phyloP scores from a whole-genome alignment of 2,113 vertebrate species.

The Anguilla rostrata region DNA sequence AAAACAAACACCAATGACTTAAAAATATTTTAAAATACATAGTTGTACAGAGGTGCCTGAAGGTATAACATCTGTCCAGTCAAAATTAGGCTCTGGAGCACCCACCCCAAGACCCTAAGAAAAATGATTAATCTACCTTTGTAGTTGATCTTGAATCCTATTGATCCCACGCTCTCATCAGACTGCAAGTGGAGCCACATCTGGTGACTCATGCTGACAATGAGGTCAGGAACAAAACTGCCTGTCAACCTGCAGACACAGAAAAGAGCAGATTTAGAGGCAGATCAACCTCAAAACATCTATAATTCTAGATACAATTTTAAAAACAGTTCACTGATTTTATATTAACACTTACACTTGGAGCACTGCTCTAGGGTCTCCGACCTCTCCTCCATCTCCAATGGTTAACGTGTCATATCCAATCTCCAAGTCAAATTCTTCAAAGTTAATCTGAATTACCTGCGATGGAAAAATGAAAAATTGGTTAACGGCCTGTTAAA shows the following conservation, averaged over 20 bases:
- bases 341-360: slow-evolving; percentile 86
- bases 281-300: neutral
- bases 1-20: neutral
- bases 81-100: neutral
- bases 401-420: slow-evolving; percentile 96
- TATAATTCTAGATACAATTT: neutral
- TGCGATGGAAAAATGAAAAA: slow-evolving; percentile 56
- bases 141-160: slow-evolving; percentile 98
- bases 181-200: slow-evolving; percentile 99
- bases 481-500: slow-evolving; percentile 34
- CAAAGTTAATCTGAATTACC: slow-evolving; percentile 99
- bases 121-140: slow-evolving; percentile 76
- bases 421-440: slow-evolving; percentile 97
- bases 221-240: slow-evolving; percentile 97
- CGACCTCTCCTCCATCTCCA: slow-evolving; percentile 96
- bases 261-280: neutral
- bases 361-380: slow-evolving; percentile 91
- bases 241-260: slow-evolving; percentile 81
- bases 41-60: neutral
- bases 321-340: neutral
- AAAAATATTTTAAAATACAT: neutral
- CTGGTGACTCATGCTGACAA: slow-evolving; percentile 93
- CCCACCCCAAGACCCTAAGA: neutral
- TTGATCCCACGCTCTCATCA: slow-evolving; percentile 95
- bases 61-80: neutral